Conservation (phyloP, 1,140 invertebrate genomes). For the Dendrolimus kikuchii region DNA sequence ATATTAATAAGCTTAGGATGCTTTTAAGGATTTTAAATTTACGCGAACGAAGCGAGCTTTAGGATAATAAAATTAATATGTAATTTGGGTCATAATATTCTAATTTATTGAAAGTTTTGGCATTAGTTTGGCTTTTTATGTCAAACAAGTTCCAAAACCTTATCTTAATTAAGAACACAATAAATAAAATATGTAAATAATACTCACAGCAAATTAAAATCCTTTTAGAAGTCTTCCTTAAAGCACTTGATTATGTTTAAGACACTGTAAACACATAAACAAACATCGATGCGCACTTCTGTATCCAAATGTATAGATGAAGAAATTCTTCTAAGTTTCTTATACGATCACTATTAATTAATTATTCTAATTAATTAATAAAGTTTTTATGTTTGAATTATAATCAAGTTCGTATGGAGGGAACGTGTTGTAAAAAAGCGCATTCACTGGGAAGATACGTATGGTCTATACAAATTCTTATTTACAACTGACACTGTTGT, state of each 20-base stretch:
- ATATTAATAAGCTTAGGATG: no score
- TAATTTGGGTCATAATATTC: no score
- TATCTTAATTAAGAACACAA: conserved; percentile 3
- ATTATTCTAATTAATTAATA: conserved; percentile 15
- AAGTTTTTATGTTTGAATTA: background rate
- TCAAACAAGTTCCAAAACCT: background rate
- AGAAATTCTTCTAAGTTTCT: conserved; percentile 48
- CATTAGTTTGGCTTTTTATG: no score
- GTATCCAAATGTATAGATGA: conserved; percentile 37
- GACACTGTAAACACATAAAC: conserved; percentile 44
- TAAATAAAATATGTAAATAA: conserved; percentile 8
- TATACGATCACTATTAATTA: conserved; percentile 39
- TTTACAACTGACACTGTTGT: conserved; percentile 70
- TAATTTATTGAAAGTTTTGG: no score
- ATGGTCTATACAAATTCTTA: conserved; percentile 70
- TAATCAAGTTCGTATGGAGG: conserved; percentile 23
- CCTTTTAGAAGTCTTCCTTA: conserved; percentile 36
- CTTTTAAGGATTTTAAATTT: no score
- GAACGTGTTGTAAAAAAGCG: conserved; percentile 29
- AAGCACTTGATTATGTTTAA: conserved; percentile 40
- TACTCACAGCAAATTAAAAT: conserved; percentile 48
- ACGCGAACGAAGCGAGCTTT: no score
- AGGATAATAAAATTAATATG: no score
- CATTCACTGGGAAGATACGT: conserved; percentile 61
- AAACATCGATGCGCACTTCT: conserved; percentile 42